phyloP scores from a whole-genome alignment of 2,797 vertebrate genomes.

The Takifugu ocellatus region DNA sequence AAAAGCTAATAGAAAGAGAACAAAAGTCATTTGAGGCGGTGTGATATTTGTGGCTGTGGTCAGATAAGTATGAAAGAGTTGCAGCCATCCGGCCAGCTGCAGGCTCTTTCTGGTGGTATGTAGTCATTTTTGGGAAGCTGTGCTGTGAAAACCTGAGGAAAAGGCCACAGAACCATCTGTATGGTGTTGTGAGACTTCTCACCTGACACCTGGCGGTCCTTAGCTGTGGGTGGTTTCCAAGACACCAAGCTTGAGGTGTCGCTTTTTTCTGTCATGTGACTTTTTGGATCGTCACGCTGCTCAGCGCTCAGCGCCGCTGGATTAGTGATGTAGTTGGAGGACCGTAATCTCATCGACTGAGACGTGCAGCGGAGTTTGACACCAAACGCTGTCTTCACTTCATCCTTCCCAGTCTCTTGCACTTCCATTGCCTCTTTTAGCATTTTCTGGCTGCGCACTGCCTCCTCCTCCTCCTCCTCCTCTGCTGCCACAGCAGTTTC shows the following conservation, averaged over 20 bases:
- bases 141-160: not conserved
- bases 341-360: conserved; percentile 72
- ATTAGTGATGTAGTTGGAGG: conserved; percentile 52
- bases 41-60: conserved; percentile 17
- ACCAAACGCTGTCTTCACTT: conserved; percentile 79
- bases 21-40: too few species aligned
- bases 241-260: conserved; percentile 7
- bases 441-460: conserved; percentile 31
- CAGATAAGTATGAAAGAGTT: conserved; percentile 7
- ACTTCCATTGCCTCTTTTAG: conserved; percentile 52
- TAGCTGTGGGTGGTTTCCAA: conserved; percentile 23
- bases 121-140: too few species aligned
- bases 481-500: conserved; percentile 7
- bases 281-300: conserved; percentile 24
- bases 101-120: too few species aligned
- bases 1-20: too few species aligned
- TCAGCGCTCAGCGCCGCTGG: conserved; percentile 32
- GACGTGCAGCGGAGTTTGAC: conserved; percentile 88
- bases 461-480: conserved; percentile 29
- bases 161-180: not conserved
- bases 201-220: conserved; percentile 52
- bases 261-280: conserved; percentile 21
- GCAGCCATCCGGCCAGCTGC: too few species aligned
- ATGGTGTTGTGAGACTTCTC: not conserved
- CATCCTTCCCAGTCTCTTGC: conserved; percentile 49